These are phyloP conservation scores for Pegoplata infirma DNA, from an alignment of 2,888 invertebrate genomes.

Conservation along the genomic window DNA sequence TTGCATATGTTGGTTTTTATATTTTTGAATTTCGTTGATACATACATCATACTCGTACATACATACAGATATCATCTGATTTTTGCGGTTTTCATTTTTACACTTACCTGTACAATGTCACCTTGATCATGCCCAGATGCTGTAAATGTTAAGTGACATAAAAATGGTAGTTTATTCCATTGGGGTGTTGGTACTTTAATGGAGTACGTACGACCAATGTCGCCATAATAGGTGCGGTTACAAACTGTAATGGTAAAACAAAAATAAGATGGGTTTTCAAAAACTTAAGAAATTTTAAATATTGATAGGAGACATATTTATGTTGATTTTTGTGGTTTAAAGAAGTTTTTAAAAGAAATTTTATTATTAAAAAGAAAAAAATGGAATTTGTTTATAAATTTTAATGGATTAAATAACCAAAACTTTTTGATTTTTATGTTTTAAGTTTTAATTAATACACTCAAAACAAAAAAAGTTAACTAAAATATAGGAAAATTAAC, in stretches of 20 bases:
- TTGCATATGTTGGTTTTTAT: slow-evolving; percentile 18
- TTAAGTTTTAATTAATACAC: too few species aligned
- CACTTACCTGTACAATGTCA: slow-evolving; percentile 89
- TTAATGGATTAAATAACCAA: too few species aligned
- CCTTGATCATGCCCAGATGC: slow-evolving; percentile 93
- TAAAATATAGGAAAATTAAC: too few species aligned
- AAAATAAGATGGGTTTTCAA: slow-evolving; percentile 23
- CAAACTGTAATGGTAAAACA: slow-evolving; percentile 81
- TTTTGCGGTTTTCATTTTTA: slow-evolving; percentile 39
- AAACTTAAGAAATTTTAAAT: neutral
- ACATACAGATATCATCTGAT: too few species aligned
- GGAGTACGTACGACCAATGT: slow-evolving; percentile 89
- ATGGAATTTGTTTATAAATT: too few species aligned
- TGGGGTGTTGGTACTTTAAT: slow-evolving; percentile 86
- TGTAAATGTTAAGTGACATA: slow-evolving; percentile 94
- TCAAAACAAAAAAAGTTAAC: too few species aligned
- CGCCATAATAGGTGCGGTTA: slow-evolving; percentile 94
- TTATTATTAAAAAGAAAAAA: too few species aligned
- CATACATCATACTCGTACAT: too few species aligned
- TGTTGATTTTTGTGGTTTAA: too few species aligned
- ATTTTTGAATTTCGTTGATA: slow-evolving; percentile 5
- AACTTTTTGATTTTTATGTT: too few species aligned
- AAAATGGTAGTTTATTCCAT: slow-evolving; percentile 88
- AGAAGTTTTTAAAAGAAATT: too few species aligned
- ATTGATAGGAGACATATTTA: neutral